Evolutionary conservation across 30 jellyfish, hydroid and myxozoan genomes (phyloP).

Genomic region (Mastigias papua): DNA sequence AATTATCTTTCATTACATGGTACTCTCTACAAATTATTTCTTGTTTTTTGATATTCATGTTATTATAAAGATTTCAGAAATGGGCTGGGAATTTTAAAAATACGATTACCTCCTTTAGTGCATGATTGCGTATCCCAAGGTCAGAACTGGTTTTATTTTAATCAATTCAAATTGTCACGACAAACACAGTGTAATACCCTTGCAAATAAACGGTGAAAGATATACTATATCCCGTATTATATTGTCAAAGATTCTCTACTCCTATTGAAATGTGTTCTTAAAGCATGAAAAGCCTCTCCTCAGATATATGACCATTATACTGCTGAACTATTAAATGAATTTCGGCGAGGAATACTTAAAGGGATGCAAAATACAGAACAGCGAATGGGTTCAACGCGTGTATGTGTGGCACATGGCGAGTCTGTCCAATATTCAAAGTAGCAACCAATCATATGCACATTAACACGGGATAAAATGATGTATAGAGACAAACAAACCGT

Average conservation of each 20-base stretch:
- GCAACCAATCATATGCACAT: no score
- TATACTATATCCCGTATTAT: not conserved
- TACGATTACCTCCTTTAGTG: not conserved
- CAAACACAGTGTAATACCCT: not conserved
- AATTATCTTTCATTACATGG: not conserved
- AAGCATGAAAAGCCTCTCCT: not conserved
- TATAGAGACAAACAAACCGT: no score
- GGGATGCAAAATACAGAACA: not conserved
- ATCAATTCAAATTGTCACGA: not conserved
- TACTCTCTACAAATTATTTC: not conserved
- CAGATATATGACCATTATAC: not conserved
- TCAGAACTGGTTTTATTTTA: not conserved
- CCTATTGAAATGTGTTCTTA: not conserved
- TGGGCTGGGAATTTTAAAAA: constrained; percentile 7
- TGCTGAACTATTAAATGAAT: not conserved
- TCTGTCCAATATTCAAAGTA: no score
- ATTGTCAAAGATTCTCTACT: not conserved
- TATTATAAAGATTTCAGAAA: not conserved
- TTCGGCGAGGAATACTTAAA: not conserved
- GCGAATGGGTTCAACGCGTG: not conserved
- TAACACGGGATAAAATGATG: no score
- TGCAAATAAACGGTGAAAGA: not conserved
- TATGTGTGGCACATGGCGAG: not conserved
- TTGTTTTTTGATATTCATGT: not conserved
- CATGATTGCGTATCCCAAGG: not conserved